Evolutionary conservation across 2,888 invertebrate genomes (phyloP).

Genomic region (Ellobium chinense): DNA sequence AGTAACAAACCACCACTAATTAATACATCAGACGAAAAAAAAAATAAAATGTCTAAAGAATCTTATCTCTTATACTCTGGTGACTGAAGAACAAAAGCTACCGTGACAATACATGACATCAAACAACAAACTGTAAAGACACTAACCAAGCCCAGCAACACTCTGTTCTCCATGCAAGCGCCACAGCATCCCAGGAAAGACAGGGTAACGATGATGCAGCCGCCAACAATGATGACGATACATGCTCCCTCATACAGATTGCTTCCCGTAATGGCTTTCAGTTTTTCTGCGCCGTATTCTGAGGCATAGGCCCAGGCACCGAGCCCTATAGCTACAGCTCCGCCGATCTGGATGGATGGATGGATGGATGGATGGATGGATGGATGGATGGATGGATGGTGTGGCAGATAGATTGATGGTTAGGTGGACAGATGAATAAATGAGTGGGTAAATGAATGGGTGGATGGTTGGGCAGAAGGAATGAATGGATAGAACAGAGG

Average conservation of each 20-base stretch:
- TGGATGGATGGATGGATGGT: neutral
- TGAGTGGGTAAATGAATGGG: neutral
- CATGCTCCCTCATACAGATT: conserved; percentile 37
- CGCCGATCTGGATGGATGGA: conserved; percentile 24
- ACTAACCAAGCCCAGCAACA: conserved; percentile 47
- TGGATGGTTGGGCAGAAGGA: neutral
- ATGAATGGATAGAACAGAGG: neutral
- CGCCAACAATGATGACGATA: conserved; percentile 46
- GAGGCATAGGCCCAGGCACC: conserved; percentile 41
- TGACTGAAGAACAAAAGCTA: too few species aligned
- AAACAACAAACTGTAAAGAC: too few species aligned
- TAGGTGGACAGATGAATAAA: neutral
- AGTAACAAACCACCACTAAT: too few species aligned
- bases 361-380: neutral
- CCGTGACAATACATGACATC: too few species aligned
- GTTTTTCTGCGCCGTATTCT: conserved; percentile 28
- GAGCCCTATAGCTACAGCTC: conserved; percentile 44
- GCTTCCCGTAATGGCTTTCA: conserved; percentile 33
- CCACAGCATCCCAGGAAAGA: conserved; percentile 45
- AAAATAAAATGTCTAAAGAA: neutral
- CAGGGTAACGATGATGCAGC: conserved; percentile 34
- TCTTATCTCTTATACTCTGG: neutral
- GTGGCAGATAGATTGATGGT: too few species aligned
- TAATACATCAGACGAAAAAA: too few species aligned
- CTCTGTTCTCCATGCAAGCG: conserved; percentile 40